phyloP scores from a whole-genome alignment of 2,113 vertebrate species.

The Phaethornis superciliosus region DNA sequence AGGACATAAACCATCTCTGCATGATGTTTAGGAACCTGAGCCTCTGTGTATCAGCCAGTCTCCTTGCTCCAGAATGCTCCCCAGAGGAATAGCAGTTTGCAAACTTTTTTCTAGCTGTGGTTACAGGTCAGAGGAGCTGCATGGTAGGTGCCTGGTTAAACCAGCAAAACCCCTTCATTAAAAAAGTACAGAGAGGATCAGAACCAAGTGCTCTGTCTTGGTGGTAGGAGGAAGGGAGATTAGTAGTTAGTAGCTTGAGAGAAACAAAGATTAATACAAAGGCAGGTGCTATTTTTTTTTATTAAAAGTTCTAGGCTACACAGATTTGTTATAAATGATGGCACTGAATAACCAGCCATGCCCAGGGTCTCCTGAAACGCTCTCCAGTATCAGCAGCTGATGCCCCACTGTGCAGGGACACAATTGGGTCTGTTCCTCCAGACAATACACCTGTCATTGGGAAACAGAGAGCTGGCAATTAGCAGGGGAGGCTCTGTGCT shows the following conservation, averaged over 20 bases:
- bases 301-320: slow-evolving; percentile 44
- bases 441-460: slow-evolving; percentile 75
- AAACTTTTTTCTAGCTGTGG: neutral
- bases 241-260: neutral
- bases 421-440: slow-evolving; percentile 79
- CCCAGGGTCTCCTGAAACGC: slow-evolving; percentile 25
- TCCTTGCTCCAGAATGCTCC: neutral
- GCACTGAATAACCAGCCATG: slow-evolving; percentile 14
- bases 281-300: neutral
- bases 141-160: neutral
- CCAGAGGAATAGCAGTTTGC: neutral
- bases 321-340: slow-evolving; percentile 26
- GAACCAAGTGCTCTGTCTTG: neutral
- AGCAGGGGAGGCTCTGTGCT: slow-evolving; percentile 67
- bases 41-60: fast-evolving
- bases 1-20: neutral
- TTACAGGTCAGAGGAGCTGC: neutral
- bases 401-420: slow-evolving; percentile 63
- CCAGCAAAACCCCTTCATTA: neutral
- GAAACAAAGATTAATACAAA: neutral
- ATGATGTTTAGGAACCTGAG: fast-evolving
- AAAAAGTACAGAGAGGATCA: neutral
- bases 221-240: neutral
- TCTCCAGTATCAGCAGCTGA: slow-evolving; percentile 53
- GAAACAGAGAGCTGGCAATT: slow-evolving; percentile 75